Percentiles rank a stretch among this genome's conserved stretches.
These are phyloP conservation scores for Anhinga rufa DNA, from an alignment of 2,113 vertebrate species.

Conservation along the genomic window DNA sequence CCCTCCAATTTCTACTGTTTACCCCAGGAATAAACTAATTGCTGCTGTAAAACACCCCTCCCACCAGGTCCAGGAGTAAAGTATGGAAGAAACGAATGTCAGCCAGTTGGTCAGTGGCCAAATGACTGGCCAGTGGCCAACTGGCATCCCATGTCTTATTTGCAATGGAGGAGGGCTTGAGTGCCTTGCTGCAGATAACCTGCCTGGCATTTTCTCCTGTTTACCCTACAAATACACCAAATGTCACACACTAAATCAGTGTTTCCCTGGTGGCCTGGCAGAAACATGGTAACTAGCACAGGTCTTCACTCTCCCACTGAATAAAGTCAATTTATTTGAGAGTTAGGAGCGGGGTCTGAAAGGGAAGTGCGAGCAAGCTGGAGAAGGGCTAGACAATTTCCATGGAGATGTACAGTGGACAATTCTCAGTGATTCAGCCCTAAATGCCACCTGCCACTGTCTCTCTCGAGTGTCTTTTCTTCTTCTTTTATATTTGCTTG, in stretches of 20 bases:
- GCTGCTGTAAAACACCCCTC: conserved; percentile 55
- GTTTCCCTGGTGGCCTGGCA: not conserved
- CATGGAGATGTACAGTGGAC: not conserved
- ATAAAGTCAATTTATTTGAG: not conserved
- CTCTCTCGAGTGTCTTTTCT: not conserved
- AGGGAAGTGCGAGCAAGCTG: not conserved
- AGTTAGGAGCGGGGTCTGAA: not conserved
- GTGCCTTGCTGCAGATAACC: conserved; percentile 6
- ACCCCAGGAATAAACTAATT: conserved; percentile 64
- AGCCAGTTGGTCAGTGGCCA: conserved; percentile 54
- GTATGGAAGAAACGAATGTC: not conserved
- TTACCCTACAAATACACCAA: not conserved
- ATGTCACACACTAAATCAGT: not conserved
- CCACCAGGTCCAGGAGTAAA: conserved; percentile 39
- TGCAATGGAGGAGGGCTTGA: not conserved
- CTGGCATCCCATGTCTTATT: conserved; percentile 6
- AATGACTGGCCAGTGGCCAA: conserved; percentile 32
- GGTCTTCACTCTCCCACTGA: not conserved
- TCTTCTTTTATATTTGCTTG: not conserved
- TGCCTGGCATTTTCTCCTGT: not conserved
- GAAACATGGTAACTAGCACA: not conserved
- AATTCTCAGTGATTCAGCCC: not conserved
- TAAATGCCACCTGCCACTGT: not conserved
- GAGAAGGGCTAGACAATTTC: not conserved
- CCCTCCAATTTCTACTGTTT: conserved; percentile 62